These are phyloP conservation scores for Leptatherina wallacei DNA, from an alignment of 2,797 vertebrate genomes.

Conservation along the genomic window DNA sequence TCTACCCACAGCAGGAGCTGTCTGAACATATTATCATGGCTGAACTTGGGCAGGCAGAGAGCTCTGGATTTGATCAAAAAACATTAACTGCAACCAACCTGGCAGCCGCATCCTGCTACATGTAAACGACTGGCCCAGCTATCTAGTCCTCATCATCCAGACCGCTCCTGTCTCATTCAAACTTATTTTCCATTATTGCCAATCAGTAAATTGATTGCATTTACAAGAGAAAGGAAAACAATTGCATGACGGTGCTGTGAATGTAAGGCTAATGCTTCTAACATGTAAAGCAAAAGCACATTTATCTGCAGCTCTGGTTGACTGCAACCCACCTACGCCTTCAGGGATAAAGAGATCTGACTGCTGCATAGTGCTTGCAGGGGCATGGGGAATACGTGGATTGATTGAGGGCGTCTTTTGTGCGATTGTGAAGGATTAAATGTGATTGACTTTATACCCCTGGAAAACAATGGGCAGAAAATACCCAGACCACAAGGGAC, in stretches of 20 bases:
- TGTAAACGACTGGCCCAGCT: conserved; percentile 41
- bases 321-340: conserved; percentile 36
- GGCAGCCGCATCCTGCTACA: conserved; percentile 62
- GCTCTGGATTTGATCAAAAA: conserved; percentile 74
- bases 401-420: conserved; percentile 62
- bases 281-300: conserved; percentile 49
- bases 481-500: conserved; percentile 46
- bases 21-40: conserved; percentile 57
- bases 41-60: conserved; percentile 41
- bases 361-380: conserved; percentile 43
- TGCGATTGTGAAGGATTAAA: conserved; percentile 68
- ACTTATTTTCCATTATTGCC: conserved; percentile 25
- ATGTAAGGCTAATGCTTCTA: conserved; percentile 33
- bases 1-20: conserved; percentile 49
- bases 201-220: conserved; percentile 30
- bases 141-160: conserved; percentile 18
- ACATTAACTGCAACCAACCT: conserved; percentile 64
- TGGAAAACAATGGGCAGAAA: conserved; percentile 68
- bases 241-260: conserved; percentile 28
- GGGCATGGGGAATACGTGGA: conserved; percentile 49
- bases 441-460: conserved; percentile 66
- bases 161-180: conserved; percentile 7
- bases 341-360: conserved; percentile 39
- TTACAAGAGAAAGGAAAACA: conserved; percentile 38
- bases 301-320: conserved; percentile 49